A percentile compares a stretch with the other conserved stretches of the same genome.
These are phyloP conservation scores for Saccopteryx bilineata DNA, from an alignment of 2,113 vertebrate species.

Conservation along the genomic window DNA sequence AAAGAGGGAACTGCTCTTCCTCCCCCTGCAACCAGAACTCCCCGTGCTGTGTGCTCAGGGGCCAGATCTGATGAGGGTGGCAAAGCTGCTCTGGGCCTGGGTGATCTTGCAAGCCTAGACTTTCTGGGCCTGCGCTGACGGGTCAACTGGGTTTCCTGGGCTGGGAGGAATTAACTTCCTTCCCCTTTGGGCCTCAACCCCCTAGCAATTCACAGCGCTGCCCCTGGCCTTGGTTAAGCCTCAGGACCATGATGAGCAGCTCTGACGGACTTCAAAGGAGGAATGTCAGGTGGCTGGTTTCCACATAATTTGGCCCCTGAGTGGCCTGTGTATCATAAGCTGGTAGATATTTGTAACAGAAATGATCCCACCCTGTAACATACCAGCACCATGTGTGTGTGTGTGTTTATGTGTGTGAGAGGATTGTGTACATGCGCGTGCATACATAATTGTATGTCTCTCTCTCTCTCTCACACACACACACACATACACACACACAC, in stretches of 20 bases:
- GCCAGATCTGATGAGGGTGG: constrained; percentile 48
- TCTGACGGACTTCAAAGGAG: neutral
- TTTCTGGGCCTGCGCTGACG: neutral
- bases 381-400: neutral
- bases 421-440: fast-evolving
- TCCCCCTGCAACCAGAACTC: neutral
- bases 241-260: neutral
- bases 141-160: constrained; percentile 51
- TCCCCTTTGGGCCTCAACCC: constrained; percentile 60
- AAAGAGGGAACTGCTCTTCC: constrained; percentile 60
- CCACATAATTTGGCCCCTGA: neutral
- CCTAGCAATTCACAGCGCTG: fast-evolving
- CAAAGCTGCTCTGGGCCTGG: neutral
- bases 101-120: constrained; percentile 68
- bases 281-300: neutral
- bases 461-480: neutral
- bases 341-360: neutral
- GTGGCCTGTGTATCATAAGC: neutral
- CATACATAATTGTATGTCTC: neutral
- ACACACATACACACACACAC: neutral
- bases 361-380: fast-evolving
- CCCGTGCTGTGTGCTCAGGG: fast-evolving
- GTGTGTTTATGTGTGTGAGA: too few species aligned
- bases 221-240: neutral
- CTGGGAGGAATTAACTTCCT: constrained; percentile 58